phyloP scores from a whole-genome alignment of 2,797 vertebrate species.

The Poeciliopsis turneri region DNA sequence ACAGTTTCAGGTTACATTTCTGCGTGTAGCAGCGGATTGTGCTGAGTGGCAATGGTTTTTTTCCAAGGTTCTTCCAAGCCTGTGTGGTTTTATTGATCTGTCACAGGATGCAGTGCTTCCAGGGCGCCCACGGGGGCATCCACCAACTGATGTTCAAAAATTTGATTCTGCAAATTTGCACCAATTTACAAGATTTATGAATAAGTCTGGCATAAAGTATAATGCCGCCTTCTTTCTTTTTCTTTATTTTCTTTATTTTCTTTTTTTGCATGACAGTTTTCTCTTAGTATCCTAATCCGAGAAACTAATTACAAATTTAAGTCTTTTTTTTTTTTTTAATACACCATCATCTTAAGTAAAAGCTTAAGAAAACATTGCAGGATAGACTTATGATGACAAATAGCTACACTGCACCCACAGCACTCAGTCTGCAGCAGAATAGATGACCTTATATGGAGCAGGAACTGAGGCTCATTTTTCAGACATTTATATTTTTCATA shows the following conservation, averaged over 20 bases:
- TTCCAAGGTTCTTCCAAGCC: background rate
- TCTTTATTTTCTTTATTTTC: background rate
- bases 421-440: conserved; percentile 45
- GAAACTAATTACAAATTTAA: background rate
- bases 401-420: conserved; percentile 34
- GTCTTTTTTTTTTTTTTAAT: background rate
- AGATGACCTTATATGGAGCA: conserved; percentile 49
- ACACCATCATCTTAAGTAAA: background rate
- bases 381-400: conserved; percentile 14
- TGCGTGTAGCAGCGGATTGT: background rate
- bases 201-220: background rate
- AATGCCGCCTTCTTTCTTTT: too few relatives aligned
- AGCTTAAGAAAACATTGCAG: conserved; percentile 19
- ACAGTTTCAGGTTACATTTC: conserved; percentile 2
- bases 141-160: background rate
- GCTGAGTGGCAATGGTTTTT: conserved; percentile 5
- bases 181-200: background rate
- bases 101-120: background rate
- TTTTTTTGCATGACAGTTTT: background rate
- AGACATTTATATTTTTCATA: conserved; percentile 58
- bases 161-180: background rate
- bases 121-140: background rate
- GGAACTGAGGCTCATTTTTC: conserved; percentile 46
- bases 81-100: background rate
- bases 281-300: background rate